Evolutionary conservation across 2,113 vertebrate genomes (phyloP).

Genomic region (Heterotis niloticus): DNA sequence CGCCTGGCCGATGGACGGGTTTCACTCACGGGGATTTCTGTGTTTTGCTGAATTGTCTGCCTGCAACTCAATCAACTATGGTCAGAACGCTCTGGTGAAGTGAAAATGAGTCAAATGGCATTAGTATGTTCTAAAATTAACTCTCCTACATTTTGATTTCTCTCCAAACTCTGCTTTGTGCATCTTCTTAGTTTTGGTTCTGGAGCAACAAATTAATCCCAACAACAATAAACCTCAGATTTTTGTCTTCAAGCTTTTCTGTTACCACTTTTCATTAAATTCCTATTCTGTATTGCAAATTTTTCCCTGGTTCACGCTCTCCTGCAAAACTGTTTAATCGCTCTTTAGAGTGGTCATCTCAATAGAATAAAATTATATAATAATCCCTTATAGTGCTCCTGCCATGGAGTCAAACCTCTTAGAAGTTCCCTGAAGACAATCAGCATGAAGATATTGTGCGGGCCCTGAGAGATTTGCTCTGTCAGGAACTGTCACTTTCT

Average conservation of each 20-base stretch:
- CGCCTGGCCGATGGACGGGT: not conserved
- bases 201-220: not conserved
- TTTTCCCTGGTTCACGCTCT: not conserved
- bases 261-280: not conserved
- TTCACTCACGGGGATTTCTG: slow-evolving; percentile 4
- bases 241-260: not conserved
- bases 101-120: slow-evolving; percentile 15
- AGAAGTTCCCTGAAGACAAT: slow-evolving; percentile 33
- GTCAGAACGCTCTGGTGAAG: slow-evolving; percentile 12
- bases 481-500: slow-evolving; percentile 41
- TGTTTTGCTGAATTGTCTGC: not conserved
- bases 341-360: not conserved
- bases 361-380: slow-evolving; percentile 14
- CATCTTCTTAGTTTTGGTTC: not conserved
- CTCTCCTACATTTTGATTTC: not conserved
- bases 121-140: not conserved
- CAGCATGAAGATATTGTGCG: slow-evolving; percentile 27
- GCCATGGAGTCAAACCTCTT: slow-evolving; percentile 33
- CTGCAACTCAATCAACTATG: slow-evolving; percentile 3
- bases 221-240: not conserved
- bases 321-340: not conserved
- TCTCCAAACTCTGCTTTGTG: slow-evolving; percentile 9
- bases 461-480: slow-evolving; percentile 36
- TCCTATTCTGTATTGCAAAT: no score
- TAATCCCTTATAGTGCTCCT: slow-evolving; percentile 23